A percentile compares a stretch with the other conserved stretches of the same genome.
phyloP scores from a whole-genome alignment of 2,888 invertebrate species.

The Hemicrepidius hirtus region DNA sequence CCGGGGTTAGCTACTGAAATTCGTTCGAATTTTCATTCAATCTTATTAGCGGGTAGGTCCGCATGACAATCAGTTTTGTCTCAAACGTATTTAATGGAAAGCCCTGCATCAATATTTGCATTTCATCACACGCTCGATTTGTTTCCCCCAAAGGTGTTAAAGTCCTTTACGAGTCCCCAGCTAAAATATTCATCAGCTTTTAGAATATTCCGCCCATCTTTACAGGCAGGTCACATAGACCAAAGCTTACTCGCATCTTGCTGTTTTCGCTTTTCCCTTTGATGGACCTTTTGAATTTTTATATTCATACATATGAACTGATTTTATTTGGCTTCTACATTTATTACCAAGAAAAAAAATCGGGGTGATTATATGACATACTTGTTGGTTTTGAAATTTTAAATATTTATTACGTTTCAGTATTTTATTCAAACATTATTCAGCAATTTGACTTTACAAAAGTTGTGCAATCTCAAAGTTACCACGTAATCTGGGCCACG shows the following conservation, averaged over 20 bases:
- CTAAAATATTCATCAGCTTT: conserved; percentile 63
- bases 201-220: conserved; percentile 53
- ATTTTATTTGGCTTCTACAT: conserved; percentile 13
- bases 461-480: no score
- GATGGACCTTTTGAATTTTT: conserved; percentile 8
- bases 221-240: conserved; percentile 45
- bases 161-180: conserved; percentile 58
- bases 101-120: conserved; percentile 64
- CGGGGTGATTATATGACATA: no score
- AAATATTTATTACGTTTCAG: no score
- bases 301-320: conserved; percentile 7
- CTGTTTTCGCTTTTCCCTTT: conserved; percentile 14
- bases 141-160: conserved; percentile 63
- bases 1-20: conserved; percentile 13
- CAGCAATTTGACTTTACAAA: no score
- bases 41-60: conserved; percentile 50
- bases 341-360: no score
- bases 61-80: conserved; percentile 57
- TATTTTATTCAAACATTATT: not conserved
- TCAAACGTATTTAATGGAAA: conserved; percentile 50
- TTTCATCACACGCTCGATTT: conserved; percentile 66
- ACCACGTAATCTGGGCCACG: not conserved
- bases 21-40: conserved; percentile 28
- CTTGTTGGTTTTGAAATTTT: no score
- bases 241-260: conserved; percentile 30